These are phyloP conservation scores for Phyllopteryx taeniolatus DNA, from an alignment of 2,113 vertebrate species.

Conservation along the genomic window DNA sequence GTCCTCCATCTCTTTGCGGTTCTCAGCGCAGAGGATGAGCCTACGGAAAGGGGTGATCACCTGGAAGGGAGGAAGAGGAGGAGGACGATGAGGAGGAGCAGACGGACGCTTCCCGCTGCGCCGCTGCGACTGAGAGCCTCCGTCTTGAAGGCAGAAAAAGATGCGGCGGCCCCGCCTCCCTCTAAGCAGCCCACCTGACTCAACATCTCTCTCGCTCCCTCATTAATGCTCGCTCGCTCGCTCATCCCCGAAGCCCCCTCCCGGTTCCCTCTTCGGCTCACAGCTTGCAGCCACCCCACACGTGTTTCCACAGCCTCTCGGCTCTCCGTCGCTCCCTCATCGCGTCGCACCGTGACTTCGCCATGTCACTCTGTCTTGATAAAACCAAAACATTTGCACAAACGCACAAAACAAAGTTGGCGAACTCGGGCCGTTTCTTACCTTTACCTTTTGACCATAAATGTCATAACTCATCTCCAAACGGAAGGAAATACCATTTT, in stretches of 20 bases:
- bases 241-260: constrained; percentile 20
- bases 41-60: constrained; percentile 92
- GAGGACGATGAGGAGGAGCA: constrained; percentile 36
- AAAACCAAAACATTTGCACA: background rate
- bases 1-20: constrained; percentile 95
- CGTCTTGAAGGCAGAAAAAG: constrained; percentile 56
- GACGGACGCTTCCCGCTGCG: constrained; percentile 26
- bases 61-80: constrained; percentile 58
- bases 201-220: constrained; percentile 16
- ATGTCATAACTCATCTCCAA: no score
- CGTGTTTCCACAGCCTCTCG: constrained; percentile 42
- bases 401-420: background rate
- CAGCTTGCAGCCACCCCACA: constrained; percentile 34
- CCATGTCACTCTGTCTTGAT: constrained; percentile 4
- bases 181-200: background rate
- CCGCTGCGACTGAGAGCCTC: constrained; percentile 49
- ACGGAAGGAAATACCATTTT: no score
- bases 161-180: constrained; percentile 45
- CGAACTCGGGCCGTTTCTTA: no score
- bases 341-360: constrained; percentile 19
- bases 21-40: constrained; percentile 87
- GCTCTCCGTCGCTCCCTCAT: constrained; percentile 21
- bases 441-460: no score
- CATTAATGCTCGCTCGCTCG: constrained; percentile 34
- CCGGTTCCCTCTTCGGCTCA: constrained; percentile 29